A percentile compares a stretch with the other conserved stretches of the same genome.
These are phyloP conservation scores for Podotricha telesiphe DNA, from an alignment of 2,888 invertebrate species.

Conservation along the genomic window DNA sequence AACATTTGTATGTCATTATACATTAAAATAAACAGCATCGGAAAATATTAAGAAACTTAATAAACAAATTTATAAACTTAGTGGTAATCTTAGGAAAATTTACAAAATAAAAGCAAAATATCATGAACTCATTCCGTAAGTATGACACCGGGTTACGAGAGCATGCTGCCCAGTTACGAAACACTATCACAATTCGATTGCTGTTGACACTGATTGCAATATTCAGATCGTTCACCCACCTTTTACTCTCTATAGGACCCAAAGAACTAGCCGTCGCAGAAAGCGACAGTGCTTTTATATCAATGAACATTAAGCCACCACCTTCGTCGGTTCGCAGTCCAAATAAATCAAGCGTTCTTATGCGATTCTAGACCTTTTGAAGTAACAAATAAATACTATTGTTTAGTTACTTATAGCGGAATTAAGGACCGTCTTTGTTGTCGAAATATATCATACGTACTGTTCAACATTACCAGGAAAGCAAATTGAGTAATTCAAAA, in stretches of 20 bases:
- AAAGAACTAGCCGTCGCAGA: slow-evolving; percentile 76
- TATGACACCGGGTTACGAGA: slow-evolving; percentile 50
- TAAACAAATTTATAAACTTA: neutral
- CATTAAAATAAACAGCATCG: slow-evolving; percentile 15
- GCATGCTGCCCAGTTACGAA: slow-evolving; percentile 47
- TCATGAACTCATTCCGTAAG: slow-evolving; percentile 32
- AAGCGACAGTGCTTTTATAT: slow-evolving; percentile 80
- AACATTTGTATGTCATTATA: slow-evolving; percentile 40
- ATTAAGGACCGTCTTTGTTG: slow-evolving; percentile 38
- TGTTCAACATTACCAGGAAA: slow-evolving; percentile 66
- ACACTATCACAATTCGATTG: slow-evolving; percentile 57
- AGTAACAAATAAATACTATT: slow-evolving; percentile 42
- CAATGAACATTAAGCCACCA: slow-evolving; percentile 75
- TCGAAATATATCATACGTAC: slow-evolving; percentile 46
- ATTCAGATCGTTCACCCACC: slow-evolving; percentile 72
- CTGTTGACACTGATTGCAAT: slow-evolving; percentile 53
- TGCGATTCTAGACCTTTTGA: slow-evolving; percentile 61
- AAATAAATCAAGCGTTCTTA: slow-evolving; percentile 49
- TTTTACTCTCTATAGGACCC: slow-evolving; percentile 74
- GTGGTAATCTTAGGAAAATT: neutral
- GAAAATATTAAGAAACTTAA: neutral
- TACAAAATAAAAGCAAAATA: slow-evolving; percentile 21
- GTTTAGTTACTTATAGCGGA: slow-evolving; percentile 27
- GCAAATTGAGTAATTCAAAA: slow-evolving; percentile 58
- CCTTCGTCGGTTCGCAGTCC: slow-evolving; percentile 64